phyloP scores from a whole-genome alignment of 2,888 invertebrate genomes.

The Drosophila nr. perissopoda region DNA sequence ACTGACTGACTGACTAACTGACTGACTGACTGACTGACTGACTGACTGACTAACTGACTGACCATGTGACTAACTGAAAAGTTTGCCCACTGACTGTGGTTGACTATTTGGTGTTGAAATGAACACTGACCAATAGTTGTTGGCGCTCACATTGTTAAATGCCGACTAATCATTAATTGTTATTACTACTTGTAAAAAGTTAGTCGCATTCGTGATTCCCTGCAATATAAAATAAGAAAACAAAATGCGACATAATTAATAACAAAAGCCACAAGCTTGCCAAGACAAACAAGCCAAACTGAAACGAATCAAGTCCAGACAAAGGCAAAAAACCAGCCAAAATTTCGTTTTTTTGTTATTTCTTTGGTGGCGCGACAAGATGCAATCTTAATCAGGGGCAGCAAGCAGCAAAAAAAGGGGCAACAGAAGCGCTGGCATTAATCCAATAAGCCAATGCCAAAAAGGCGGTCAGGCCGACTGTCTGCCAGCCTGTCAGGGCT shows the following conservation, averaged over 20 bases:
- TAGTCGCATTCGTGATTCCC: neutral
- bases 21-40: slow-evolving; percentile 8
- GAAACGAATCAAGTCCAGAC: slow-evolving; percentile 6
- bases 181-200: neutral
- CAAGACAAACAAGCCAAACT: slow-evolving; percentile 29
- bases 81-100: neutral
- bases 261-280: slow-evolving; percentile 32
- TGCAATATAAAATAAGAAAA: neutral
- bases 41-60: slow-evolving; percentile 9
- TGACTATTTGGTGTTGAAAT: slow-evolving; percentile 16
- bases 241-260: slow-evolving; percentile 38
- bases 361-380: slow-evolving; percentile 58
- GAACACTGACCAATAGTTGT: slow-evolving; percentile 18
- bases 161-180: neutral
- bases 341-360: neutral
- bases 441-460: slow-evolving; percentile 65
- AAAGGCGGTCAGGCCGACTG: slow-evolving; percentile 27
- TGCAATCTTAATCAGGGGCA: slow-evolving; percentile 71
- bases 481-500: slow-evolving; percentile 10
- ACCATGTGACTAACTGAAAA: slow-evolving; percentile 9
- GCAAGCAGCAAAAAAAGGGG: slow-evolving; percentile 17
- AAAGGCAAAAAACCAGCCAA: slow-evolving; percentile 22
- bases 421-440: slow-evolving; percentile 63
- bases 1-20: slow-evolving; percentile 4
- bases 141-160: slow-evolving; percentile 3